Percentiles rank a stretch among this genome's conserved stretches.
These are phyloP conservation scores for Cyclargus thomasi DNA, from an alignment of 1,140 invertebrate genomes.

Conservation along the genomic window DNA sequence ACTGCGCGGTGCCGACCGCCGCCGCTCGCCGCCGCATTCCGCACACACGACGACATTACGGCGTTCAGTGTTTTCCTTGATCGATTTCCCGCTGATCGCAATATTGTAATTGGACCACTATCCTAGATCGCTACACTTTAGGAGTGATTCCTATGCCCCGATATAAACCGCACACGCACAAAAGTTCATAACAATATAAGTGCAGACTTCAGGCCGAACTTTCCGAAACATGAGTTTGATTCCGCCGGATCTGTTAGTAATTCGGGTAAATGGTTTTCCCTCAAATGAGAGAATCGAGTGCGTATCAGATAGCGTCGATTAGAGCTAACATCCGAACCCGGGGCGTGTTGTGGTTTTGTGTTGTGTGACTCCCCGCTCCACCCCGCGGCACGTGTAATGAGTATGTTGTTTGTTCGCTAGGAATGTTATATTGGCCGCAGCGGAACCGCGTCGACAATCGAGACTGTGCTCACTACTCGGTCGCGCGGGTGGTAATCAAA, in stretches of 20 bases:
- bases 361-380: constrained; percentile 5
- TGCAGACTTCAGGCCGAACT: background rate
- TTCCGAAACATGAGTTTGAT: background rate
- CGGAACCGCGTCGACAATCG: constrained; percentile 14
- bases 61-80: background rate
- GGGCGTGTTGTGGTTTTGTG: background rate
- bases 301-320: background rate
- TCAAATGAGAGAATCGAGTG: background rate
- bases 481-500: background rate
- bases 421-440: constrained; percentile 51
- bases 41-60: background rate
- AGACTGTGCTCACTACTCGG: constrained; percentile 19
- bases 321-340: constrained; percentile 13
- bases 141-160: too few species aligned
- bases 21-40: background rate
- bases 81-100: background rate
- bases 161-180: background rate
- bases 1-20: constrained; percentile 15
- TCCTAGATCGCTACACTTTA: too few species aligned
- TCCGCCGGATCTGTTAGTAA: background rate
- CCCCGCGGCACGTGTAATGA: constrained; percentile 36
- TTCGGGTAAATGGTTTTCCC: background rate
- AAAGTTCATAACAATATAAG: background rate
- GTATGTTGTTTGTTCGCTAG: constrained; percentile 48
- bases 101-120: background rate